A percentile compares a stretch with the other conserved stretches of the same genome.
phyloP scores from a whole-genome alignment of 2,113 vertebrate species.

The crab-eating macaque (Macaca fascicularis) region T2T-MFA8v1.1 NC_088381.1:169126001-169126500 shows the following conservation, averaged over 20 bases:
- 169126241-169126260: accelerated
- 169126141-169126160: accelerated
- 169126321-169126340: background rate
- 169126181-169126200: accelerated
- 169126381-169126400: background rate
- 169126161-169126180: accelerated
- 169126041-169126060: background rate
- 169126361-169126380: accelerated
- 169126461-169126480: accelerated
- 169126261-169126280: too few relatives aligned
- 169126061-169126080: accelerated
- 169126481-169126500: accelerated
- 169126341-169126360: background rate
- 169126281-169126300: accelerated
- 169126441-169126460: background rate
- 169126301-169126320: accelerated
- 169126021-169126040: background rate
- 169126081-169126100: accelerated
- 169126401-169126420: accelerated
- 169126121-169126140: accelerated
- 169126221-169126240: accelerated
- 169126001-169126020: background rate
- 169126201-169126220: accelerated
- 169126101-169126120: accelerated
- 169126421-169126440: accelerated